Evolutionary conservation across 2,888 invertebrate genomes (phyloP).

Genomic region (Drosophila affinis): DNA sequence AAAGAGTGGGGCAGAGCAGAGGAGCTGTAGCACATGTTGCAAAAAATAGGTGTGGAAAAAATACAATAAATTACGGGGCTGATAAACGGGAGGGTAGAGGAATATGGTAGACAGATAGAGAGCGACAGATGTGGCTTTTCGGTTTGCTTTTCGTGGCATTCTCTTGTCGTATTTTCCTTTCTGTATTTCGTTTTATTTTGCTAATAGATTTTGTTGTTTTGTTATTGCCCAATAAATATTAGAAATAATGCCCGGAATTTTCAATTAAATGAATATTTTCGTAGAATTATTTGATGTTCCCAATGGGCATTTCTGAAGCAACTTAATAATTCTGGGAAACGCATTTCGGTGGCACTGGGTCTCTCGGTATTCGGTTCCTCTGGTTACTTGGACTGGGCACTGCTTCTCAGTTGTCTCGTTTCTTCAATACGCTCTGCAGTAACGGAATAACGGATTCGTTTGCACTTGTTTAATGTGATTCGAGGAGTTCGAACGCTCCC

Average conservation of each 20-base stretch:
- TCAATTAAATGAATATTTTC: neutral
- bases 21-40: slow-evolving; percentile 29
- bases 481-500: too few species aligned
- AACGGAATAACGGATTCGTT: too few species aligned
- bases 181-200: slow-evolving; percentile 14
- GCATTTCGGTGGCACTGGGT: too few species aligned
- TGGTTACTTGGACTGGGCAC: too few species aligned
- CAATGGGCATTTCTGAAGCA: too few species aligned
- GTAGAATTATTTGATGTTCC: neutral
- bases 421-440: too few species aligned
- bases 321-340: too few species aligned
- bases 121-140: slow-evolving; percentile 16
- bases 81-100: slow-evolving; percentile 14
- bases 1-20: neutral
- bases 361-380: too few species aligned
- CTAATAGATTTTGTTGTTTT: neutral
- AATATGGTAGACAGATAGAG: slow-evolving; percentile 22
- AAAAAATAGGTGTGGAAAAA: slow-evolving; percentile 33
- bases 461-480: too few species aligned
- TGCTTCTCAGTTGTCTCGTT: too few species aligned
- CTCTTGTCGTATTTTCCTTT: slow-evolving; percentile 13
- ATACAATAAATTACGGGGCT: slow-evolving; percentile 37
- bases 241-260: slow-evolving; percentile 6
- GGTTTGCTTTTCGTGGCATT: slow-evolving; percentile 13
- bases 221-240: slow-evolving; percentile 16